Evolutionary conservation across 2,888 invertebrate genomes (phyloP).

Genomic region (Hartigia nigra): DNA sequence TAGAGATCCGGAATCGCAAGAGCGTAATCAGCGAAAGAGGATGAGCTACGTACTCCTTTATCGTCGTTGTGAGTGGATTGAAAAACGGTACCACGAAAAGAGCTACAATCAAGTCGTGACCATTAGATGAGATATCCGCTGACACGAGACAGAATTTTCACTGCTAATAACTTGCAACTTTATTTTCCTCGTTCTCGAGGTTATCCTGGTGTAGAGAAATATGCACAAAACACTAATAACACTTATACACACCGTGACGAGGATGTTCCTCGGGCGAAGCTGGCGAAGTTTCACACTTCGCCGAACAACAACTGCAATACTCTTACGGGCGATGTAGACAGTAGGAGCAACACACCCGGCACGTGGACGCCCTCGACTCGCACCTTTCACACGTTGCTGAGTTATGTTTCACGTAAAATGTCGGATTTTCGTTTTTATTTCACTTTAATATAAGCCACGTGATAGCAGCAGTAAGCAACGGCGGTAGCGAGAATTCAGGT

Average conservation of each 20-base stretch:
- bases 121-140: not conserved
- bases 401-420: slow-evolving; percentile 27
- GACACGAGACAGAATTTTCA: not conserved
- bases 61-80: not conserved
- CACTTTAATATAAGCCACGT: slow-evolving; percentile 16
- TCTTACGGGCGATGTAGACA: not conserved
- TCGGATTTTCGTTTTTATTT: slow-evolving; percentile 35
- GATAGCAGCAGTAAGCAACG: not conserved
- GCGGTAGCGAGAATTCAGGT: slow-evolving; percentile 7
- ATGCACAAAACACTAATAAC: not conserved
- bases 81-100: not conserved
- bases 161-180: not conserved
- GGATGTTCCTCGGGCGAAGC: not conserved
- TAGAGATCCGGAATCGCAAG: not conserved
- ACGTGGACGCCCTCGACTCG: not conserved
- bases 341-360: not conserved
- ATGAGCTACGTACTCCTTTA: not conserved
- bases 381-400: not conserved
- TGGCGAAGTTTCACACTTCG: not conserved
- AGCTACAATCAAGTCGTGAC: not conserved
- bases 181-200: not conserved
- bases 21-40: not conserved
- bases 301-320: not conserved
- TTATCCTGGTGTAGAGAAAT: not conserved
- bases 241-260: not conserved